These are phyloP conservation scores for Paradisaea rubra DNA, from an alignment of 2,113 vertebrate species.

Conservation along the genomic window DNA sequence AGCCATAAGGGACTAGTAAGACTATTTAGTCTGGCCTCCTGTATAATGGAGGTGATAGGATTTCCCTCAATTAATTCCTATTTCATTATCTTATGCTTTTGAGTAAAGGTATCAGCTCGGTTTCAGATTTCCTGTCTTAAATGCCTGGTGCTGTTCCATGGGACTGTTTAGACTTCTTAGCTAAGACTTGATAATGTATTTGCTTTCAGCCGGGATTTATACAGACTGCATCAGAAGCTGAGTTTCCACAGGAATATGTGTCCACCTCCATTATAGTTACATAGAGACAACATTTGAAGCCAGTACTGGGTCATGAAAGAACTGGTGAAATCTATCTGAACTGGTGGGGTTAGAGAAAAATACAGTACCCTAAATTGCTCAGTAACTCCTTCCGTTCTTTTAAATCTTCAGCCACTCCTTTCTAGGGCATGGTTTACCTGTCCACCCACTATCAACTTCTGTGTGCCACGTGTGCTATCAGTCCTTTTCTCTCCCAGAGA, in stretches of 20 bases:
- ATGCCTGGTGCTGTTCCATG: background rate
- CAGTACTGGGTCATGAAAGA: background rate
- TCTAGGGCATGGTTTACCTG: background rate
- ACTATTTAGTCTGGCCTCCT: background rate
- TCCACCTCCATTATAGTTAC: background rate
- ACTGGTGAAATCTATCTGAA: background rate
- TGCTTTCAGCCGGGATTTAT: background rate
- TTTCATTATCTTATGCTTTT: background rate
- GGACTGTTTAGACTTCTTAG: background rate
- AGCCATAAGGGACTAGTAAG: background rate
- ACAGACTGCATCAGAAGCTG: background rate
- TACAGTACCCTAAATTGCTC: background rate
- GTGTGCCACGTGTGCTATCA: background rate
- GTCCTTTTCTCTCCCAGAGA: background rate
- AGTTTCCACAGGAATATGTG: fast-evolving
- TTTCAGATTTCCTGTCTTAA: background rate
- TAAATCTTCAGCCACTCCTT: background rate
- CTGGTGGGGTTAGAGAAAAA: background rate
- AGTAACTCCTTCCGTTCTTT: background rate
- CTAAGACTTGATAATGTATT: background rate
- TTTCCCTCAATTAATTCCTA: background rate
- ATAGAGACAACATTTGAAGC: background rate
- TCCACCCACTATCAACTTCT: background rate
- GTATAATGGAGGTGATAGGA: background rate
- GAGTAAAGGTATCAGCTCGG: background rate